A percentile compares a stretch with the other conserved stretches of the same genome.
Evolutionary conservation across 2,797 vertebrate genomes (phyloP).

Genomic region (Iguana delicatissima): DNA sequence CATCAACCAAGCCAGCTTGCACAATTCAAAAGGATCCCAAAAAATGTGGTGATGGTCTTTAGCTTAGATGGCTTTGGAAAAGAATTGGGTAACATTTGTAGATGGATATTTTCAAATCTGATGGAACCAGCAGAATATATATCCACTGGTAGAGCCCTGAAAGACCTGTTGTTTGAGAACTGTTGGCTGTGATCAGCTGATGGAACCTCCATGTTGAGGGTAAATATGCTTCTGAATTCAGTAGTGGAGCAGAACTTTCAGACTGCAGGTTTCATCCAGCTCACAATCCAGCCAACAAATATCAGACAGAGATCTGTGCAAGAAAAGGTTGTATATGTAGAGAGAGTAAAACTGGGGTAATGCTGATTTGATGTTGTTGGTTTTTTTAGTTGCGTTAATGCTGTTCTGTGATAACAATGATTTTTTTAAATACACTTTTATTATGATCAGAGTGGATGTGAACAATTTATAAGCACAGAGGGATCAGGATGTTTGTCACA

Average conservation of each 20-base stretch:
- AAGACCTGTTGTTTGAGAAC: neutral
- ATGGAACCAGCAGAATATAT: neutral
- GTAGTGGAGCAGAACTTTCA: neutral
- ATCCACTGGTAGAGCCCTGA: neutral
- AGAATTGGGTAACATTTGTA: neutral
- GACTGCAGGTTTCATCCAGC: no score
- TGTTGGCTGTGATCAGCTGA: neutral
- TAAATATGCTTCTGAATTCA: neutral
- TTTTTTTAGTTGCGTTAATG: neutral
- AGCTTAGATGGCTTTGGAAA: neutral
- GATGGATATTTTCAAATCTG: neutral
- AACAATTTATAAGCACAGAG: neutral
- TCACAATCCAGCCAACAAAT: neutral
- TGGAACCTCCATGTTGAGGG: neutral
- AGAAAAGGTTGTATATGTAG: neutral
- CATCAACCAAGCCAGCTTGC: neutral
- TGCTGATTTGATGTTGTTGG: neutral
- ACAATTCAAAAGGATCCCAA: neutral
- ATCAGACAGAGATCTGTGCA: neutral
- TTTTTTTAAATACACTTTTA: neutral
- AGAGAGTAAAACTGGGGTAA: neutral
- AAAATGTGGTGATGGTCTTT: neutral
- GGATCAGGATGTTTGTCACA: conserved; percentile 23
- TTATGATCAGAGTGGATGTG: no score
- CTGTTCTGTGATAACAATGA: neutral